Conservation (phyloP, 2,797 vertebrate species). For the Craterocephalus amniculus region DNA sequence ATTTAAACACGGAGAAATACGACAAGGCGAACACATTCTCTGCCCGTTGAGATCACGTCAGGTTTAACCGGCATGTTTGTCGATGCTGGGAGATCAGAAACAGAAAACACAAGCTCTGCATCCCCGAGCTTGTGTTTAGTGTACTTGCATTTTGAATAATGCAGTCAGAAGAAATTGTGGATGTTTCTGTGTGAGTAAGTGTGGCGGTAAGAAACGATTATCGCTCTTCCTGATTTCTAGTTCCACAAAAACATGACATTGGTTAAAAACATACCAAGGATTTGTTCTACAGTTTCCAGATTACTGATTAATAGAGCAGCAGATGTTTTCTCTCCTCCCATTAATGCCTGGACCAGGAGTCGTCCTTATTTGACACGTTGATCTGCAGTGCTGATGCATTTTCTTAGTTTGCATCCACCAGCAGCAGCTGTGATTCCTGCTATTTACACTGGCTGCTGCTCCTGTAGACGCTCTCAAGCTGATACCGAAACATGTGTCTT, state of each 20-base stretch:
- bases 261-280: slow-evolving; percentile 14
- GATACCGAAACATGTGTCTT: slow-evolving; percentile 3
- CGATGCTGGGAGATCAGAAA: slow-evolving; percentile 1
- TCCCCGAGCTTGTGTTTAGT: not conserved
- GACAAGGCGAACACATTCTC: not conserved
- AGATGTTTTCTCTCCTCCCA: not conserved
- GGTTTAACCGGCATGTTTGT: not conserved
- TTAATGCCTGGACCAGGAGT: slow-evolving; percentile 21
- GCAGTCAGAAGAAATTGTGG: not conserved
- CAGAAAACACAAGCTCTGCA: not conserved
- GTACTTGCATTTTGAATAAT: slow-evolving; percentile 12
- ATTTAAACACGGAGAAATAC: slow-evolving; percentile 24
- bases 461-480: not conserved
- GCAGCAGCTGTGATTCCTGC: not conserved
- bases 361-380: slow-evolving; percentile 50
- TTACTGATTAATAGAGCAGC: not conserved
- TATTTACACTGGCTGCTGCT: slow-evolving; percentile 3
- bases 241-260: slow-evolving; percentile 16
- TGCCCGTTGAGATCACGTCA: slow-evolving; percentile 19
- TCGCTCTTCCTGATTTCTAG: slow-evolving; percentile 10
- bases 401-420: slow-evolving; percentile 26
- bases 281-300: slow-evolving; percentile 25
- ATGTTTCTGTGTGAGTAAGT: not conserved
- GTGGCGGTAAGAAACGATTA: slow-evolving; percentile 9
- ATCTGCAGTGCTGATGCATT: slow-evolving; percentile 37